Evolutionary conservation across 2,888 invertebrate genomes (phyloP).

Genomic region (Sarcophaga carnaria): DNA sequence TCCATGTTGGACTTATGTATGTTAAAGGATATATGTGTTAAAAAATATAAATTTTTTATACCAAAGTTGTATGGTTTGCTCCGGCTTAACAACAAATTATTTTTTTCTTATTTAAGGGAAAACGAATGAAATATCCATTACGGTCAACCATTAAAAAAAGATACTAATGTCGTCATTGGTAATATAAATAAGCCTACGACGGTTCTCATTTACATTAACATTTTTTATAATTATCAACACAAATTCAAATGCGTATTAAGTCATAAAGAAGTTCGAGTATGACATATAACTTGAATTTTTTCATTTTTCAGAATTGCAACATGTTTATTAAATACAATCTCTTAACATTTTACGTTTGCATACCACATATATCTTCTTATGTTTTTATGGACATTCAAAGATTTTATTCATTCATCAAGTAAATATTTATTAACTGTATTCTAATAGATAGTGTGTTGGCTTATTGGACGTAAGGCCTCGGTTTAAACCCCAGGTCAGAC

Average conservation of each 20-base stretch:
- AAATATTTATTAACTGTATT: no score
- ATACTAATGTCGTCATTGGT: not conserved
- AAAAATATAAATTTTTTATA: not conserved
- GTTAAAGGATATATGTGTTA: slow-evolving; percentile 11
- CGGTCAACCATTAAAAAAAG: no score
- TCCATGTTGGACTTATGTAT: no score
- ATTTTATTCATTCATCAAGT: no score
- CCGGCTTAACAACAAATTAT: not conserved
- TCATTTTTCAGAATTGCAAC: slow-evolving; percentile 73
- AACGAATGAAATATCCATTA: not conserved
- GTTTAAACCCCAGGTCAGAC: no score
- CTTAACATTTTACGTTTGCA: slow-evolving; percentile 41
- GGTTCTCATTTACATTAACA: slow-evolving; percentile 55
- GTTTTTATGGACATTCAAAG: no score
- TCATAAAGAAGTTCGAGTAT: no score
- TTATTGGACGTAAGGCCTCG: no score
- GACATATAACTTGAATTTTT: slow-evolving; percentile 71
- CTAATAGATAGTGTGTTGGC: no score
- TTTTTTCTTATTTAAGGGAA: no score
- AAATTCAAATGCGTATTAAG: slow-evolving; percentile 10
- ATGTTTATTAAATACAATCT: slow-evolving; percentile 74
- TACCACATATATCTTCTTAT: not conserved
- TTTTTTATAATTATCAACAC: slow-evolving; percentile 48
- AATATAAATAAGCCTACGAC: slow-evolving; percentile 40
- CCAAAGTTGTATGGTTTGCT: not conserved